Conservation (phyloP, 1,140 invertebrate genomes). For the Coptotermes formosanus region DNA sequence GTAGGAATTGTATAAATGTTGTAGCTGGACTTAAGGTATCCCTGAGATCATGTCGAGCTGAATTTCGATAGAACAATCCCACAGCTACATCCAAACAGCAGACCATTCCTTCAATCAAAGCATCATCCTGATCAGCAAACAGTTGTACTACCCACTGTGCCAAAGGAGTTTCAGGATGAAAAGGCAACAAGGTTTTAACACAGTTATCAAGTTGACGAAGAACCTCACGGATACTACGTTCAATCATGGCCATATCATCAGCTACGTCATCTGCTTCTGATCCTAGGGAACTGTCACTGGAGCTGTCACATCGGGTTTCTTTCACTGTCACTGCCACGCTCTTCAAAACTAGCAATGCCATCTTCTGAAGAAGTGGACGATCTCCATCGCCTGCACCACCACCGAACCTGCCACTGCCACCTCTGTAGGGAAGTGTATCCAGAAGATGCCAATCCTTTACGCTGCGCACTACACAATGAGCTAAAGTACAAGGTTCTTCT, state of each 20-base stretch:
- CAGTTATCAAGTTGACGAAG: slow-evolving; percentile 77
- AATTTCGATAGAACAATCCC: slow-evolving; percentile 75
- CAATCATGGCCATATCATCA: slow-evolving; percentile 84
- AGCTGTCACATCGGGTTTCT: slow-evolving; percentile 81
- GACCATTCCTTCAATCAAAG: slow-evolving; percentile 88
- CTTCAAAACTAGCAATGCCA: slow-evolving; percentile 80
- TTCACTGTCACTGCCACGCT: slow-evolving; percentile 87
- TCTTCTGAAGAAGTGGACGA: slow-evolving; percentile 73
- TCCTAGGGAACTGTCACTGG: slow-evolving; percentile 67
- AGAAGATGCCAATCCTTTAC: slow-evolving; percentile 80
- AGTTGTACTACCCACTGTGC: slow-evolving; percentile 85
- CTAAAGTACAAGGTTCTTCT: slow-evolving; percentile 81
- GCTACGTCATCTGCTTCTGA: slow-evolving; percentile 82
- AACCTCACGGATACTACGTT: slow-evolving; percentile 79
- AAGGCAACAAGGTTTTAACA: slow-evolving; percentile 76
- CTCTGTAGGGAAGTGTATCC: slow-evolving; percentile 62
- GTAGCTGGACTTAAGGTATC: slow-evolving; percentile 77
- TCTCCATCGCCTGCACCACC: slow-evolving; percentile 57
- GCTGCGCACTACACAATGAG: slow-evolving; percentile 78
- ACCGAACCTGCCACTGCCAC: slow-evolving; percentile 54
- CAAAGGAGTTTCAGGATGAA: slow-evolving; percentile 82
- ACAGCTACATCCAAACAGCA: slow-evolving; percentile 84
- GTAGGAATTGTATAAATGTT: slow-evolving; percentile 81
- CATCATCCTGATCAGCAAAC: slow-evolving; percentile 88
- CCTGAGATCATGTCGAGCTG: slow-evolving; percentile 64